Conservation (phyloP, 1,140 invertebrate genomes). For the Rhagoletis zephyria region DNA sequence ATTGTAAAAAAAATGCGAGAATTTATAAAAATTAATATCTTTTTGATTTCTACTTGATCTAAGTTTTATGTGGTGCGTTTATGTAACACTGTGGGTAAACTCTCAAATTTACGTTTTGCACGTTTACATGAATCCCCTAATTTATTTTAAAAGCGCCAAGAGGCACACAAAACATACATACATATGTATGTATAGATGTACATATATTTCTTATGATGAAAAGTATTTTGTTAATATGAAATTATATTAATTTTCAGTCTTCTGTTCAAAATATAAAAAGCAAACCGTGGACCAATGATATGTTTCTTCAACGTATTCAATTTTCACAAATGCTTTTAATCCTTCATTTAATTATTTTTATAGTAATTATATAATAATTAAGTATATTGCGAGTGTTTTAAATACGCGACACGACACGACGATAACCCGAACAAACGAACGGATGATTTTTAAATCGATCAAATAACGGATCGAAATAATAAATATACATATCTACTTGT, state of each 20-base stretch:
- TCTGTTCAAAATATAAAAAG: conserved; percentile 9
- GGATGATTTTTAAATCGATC: conserved; percentile 42
- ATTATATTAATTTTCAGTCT: conserved; percentile 18
- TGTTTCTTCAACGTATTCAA: background rate
- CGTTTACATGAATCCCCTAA: too few relatives aligned
- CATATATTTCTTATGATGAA: background rate
- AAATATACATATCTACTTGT: conserved; percentile 15
- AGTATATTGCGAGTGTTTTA: conserved; percentile 43
- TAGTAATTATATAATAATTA: conserved; percentile 54
- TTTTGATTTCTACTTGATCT: too few relatives aligned
- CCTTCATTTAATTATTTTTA: conserved; percentile 31
- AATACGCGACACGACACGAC: conserved; percentile 50
- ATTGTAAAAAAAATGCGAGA: too few relatives aligned
- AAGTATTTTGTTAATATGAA: conserved; percentile 18
- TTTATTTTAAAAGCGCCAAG: too few relatives aligned
- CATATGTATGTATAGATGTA: too few relatives aligned
- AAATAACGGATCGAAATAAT: conserved; percentile 37
- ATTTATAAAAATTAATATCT: too few relatives aligned
- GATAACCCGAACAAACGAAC: conserved; percentile 34
- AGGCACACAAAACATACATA: too few relatives aligned
- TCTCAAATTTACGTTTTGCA: too few relatives aligned
- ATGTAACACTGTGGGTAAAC: too few relatives aligned
- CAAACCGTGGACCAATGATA: background rate
- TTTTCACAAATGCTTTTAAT: conserved; percentile 52
- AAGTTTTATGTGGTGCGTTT: too few relatives aligned